A percentile compares a stretch with the other conserved stretches of the same genome.
Conservation (phyloP, 2,113 vertebrate genomes). For the Sinocyclocheilus rhinocerous region DNA sequence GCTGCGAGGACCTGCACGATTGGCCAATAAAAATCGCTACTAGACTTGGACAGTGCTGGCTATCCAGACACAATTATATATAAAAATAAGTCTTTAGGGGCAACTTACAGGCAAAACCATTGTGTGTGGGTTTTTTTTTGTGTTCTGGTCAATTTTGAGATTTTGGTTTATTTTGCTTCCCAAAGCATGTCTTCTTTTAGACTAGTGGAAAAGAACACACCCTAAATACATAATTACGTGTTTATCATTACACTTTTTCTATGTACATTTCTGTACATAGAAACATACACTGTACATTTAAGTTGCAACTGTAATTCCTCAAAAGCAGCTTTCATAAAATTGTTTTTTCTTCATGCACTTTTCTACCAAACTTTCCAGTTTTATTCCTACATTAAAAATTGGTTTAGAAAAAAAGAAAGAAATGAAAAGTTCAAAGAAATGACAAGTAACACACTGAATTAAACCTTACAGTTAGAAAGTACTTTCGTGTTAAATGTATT, state of each 20-base stretch:
- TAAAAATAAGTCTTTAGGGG: slow-evolving; percentile 7
- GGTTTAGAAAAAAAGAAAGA: not conserved
- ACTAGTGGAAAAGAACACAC: not conserved
- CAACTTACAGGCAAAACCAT: not conserved
- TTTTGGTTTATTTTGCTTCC: not conserved
- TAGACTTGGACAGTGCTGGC: slow-evolving; percentile 30
- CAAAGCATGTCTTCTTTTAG: not conserved
- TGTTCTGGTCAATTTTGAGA: not conserved
- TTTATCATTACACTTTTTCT: not conserved
- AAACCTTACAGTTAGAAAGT: not conserved
- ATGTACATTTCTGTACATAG: not conserved
- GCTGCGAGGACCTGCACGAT: slow-evolving; percentile 66
- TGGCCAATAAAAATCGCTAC: slow-evolving; percentile 76
- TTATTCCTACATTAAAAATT: not conserved
- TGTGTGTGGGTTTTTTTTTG: not conserved
- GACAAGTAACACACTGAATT: not conserved
- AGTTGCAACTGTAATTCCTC: not conserved
- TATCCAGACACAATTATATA: slow-evolving; percentile 26
- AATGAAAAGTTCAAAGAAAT: too few species aligned
- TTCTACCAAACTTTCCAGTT: too few species aligned
- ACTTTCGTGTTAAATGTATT: not conserved
- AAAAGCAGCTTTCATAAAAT: not conserved
- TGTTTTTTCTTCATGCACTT: not conserved
- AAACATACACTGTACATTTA: not conserved
- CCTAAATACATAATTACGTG: not conserved